These are phyloP conservation scores for Actinostola sp. DNA, from an alignment of 92 coral and sea anemone genomes.

Conservation along the genomic window DNA sequence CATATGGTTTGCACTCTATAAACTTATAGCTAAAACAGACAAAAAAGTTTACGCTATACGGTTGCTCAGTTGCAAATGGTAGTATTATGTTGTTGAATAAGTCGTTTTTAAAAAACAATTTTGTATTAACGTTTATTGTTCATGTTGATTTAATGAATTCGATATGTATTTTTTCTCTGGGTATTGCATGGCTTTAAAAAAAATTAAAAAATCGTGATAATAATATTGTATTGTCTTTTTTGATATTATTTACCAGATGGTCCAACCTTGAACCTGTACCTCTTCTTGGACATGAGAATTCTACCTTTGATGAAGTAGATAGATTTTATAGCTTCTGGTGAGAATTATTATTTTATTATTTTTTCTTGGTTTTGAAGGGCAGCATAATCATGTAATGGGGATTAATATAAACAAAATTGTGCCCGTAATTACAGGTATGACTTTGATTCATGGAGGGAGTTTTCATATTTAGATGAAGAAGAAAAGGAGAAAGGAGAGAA, in stretches of 20 bases:
- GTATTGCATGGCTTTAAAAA: no score
- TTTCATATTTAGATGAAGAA: conserved; percentile 97
- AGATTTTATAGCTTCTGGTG: conserved; percentile 95
- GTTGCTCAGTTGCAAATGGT: no score
- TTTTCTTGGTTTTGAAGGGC: background rate
- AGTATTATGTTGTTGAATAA: no score
- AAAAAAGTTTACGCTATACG: no score
- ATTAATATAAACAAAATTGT: background rate
- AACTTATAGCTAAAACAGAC: no score
- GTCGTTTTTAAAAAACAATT: no score
- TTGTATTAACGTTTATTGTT: no score
- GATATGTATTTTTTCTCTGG: no score
- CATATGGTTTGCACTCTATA: no score
- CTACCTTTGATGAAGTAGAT: conserved; percentile 93
- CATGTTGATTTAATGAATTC: no score
- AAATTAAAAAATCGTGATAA: no score
- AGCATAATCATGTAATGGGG: background rate
- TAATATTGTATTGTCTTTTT: background rate
- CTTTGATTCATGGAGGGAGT: conserved; percentile 98
- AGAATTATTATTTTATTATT: background rate
- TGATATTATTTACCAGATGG: conserved; percentile 66
- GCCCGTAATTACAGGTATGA: conserved; percentile 65
- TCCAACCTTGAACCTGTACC: conserved; percentile 82
- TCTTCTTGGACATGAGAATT: conserved; percentile 75
- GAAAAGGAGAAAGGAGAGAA: conserved; percentile 98